These are phyloP conservation scores for Caenorhabditis afra DNA, from an alignment of 2,888 invertebrate genomes.

Conservation along the genomic window DNA sequence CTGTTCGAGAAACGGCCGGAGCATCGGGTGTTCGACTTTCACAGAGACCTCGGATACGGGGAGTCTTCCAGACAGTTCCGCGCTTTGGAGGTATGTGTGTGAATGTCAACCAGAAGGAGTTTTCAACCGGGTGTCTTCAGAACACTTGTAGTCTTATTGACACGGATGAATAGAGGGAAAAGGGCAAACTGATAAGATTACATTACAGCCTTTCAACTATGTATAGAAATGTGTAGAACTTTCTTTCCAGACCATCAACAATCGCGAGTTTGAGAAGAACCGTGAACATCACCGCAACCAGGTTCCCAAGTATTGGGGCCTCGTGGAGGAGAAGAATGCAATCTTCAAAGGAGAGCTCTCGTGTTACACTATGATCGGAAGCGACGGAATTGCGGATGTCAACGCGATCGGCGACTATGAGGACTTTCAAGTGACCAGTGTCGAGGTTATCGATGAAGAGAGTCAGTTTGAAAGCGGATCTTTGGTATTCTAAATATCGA, in stretches of 20 bases:
- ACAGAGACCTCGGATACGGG: no score
- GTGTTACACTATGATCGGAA: slow-evolving; percentile 4
- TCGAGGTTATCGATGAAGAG: background rate
- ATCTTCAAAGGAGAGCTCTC: slow-evolving; percentile 19
- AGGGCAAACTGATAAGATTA: no score
- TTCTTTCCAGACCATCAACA: slow-evolving; percentile 1
- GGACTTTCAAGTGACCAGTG: background rate
- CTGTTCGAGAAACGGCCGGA: no score
- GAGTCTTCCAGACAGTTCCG: no score
- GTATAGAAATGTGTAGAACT: background rate
- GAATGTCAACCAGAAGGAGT: no score
- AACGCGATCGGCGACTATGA: background rate
- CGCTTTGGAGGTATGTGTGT: no score
- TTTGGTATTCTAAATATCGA: no score
- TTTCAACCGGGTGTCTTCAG: no score
- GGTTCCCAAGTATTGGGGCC: background rate
- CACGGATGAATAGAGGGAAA: no score
- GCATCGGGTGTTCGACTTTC: no score
- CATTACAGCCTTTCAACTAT: no score
- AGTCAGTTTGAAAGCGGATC: background rate
- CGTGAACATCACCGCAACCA: background rate
- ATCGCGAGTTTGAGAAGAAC: slow-evolving; percentile 6
- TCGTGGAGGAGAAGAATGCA: background rate
- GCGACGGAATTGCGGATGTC: background rate
- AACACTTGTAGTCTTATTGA: no score